Evolutionary conservation across 2,113 vertebrate species (phyloP), one percentile per base, ranked within the genome.

Genomic region (Zosterops pallidus): DNA sequence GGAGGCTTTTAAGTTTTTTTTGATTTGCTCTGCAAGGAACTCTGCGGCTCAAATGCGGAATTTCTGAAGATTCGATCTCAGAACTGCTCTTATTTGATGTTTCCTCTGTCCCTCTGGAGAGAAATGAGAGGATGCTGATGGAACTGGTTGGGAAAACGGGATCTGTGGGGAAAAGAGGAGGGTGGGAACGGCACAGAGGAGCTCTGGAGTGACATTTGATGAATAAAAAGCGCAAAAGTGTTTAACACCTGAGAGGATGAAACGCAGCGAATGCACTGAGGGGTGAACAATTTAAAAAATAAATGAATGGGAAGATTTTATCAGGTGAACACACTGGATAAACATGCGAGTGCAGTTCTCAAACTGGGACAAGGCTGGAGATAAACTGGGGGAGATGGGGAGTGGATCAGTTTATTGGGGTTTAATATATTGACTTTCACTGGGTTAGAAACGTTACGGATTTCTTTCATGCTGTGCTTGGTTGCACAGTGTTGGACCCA

Each of bases 1-100:
- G 24, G 53, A 83, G 85, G 59, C 90, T 96, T 96, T 96, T 83
- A 92, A 95, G 90, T 92, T 92, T 93, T 88, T 96, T 96, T 92
- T 93, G 85, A 92, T 96, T 95, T 88, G 55, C 46, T 20, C 82
- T 69, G 90, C 4, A 2, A 95, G 90, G 52, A 86, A 23, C 56
- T 87, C 84, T 31, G 50, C 49, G 21, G 13, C 85, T 88, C 83
- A 86, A 57, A 70, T 59, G 15, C 0, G 5, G 92, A 90, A 81
- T 95, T 94, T 95, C 83, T 95, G 76, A 95, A 39, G 88, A 76
- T 67, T 92, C 86, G 81, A 4, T 86, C 83, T 77, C 70, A 86
- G 92, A 81, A 11, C 79, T 83, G 88, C 71, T 81, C 19, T 59
- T 23, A 67, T 90, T 93, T 97, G 94, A 92, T 95, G 90, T 93